These are phyloP conservation scores for Cyprinus carpio DNA, from an alignment of 2,113 vertebrate genomes.

Conservation along the genomic window DNA sequence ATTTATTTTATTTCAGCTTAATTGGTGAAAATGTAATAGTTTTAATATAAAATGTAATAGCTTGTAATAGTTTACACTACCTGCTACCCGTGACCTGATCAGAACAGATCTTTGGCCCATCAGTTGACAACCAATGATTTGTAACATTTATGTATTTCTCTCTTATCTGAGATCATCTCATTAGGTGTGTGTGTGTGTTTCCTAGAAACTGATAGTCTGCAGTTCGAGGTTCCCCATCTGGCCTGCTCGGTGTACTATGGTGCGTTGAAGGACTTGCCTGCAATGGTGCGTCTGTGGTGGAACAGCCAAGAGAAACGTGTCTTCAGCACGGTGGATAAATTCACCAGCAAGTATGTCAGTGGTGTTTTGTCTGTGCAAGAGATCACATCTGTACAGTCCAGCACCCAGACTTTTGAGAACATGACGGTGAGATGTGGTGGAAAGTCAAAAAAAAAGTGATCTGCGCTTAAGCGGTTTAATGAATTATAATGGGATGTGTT, in stretches of 20 bases:
- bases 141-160: not conserved
- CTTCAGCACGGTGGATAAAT: constrained; percentile 88
- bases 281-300: constrained; percentile 98
- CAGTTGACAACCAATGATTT: not conserved
- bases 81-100: not conserved
- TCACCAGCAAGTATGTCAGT: constrained; percentile 92
- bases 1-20: too few species aligned
- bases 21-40: too few species aligned
- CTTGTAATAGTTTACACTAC: not conserved
- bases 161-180: not conserved
- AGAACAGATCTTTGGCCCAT: not conserved
- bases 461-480: not conserved
- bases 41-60: too few species aligned
- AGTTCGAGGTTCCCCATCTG: constrained; percentile 88
- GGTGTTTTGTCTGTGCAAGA: constrained; percentile 90
- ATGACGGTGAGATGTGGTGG: constrained; percentile 84
- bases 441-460: not conserved
- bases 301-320: constrained; percentile 95
- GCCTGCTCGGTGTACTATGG: constrained; percentile 93
- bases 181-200: constrained; percentile 7
- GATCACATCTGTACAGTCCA: constrained; percentile 90
- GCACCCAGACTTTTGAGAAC: constrained; percentile 90
- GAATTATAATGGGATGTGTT: not conserved
- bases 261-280: constrained; percentile 90
- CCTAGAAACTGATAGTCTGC: constrained; percentile 75